Percentiles rank a stretch among this genome's conserved stretches.
Evolutionary conservation across 2,113 vertebrate genomes (phyloP).

Genomic region (Engystomops pustulosus): DNA sequence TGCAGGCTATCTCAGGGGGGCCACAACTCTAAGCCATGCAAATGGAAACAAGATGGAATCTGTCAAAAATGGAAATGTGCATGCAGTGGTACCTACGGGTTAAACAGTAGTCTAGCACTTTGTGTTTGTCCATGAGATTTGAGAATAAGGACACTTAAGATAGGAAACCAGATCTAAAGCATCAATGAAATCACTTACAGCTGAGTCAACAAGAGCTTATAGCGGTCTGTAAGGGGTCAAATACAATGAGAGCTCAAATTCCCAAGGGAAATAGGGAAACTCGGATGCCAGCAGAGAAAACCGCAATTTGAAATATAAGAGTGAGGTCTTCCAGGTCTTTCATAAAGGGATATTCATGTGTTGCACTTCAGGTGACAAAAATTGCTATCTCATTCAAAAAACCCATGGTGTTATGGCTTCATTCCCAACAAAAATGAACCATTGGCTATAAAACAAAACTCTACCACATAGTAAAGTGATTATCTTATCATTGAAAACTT

Average conservation of each 20-base stretch:
- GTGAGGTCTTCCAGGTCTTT: background rate
- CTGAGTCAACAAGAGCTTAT: slow-evolving; percentile 39
- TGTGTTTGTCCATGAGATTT: background rate
- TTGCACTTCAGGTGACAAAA: too few species aligned
- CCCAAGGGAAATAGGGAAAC: background rate
- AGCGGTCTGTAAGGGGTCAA: background rate
- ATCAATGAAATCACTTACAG: background rate
- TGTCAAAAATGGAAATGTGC: background rate
- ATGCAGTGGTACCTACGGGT: background rate
- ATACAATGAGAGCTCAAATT: slow-evolving; percentile 9
- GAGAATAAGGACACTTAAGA: slow-evolving; percentile 6
- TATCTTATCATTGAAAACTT: too few species aligned
- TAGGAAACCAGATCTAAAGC: slow-evolving; percentile 27
- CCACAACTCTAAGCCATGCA: background rate
- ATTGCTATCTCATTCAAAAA: too few species aligned
- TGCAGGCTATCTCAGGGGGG: background rate
- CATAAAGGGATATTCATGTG: background rate
- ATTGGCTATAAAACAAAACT: too few species aligned
- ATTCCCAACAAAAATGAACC: too few species aligned
- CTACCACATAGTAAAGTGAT: too few species aligned
- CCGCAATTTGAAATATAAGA: background rate
- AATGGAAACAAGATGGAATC: slow-evolving; percentile 26
- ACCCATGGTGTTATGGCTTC: too few species aligned
- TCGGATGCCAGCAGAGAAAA: background rate
- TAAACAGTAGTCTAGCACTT: background rate